Evolutionary conservation across 53 echinoderm and acorn worm species (phyloP).

Genomic region (Paelopatides confundens): DNA sequence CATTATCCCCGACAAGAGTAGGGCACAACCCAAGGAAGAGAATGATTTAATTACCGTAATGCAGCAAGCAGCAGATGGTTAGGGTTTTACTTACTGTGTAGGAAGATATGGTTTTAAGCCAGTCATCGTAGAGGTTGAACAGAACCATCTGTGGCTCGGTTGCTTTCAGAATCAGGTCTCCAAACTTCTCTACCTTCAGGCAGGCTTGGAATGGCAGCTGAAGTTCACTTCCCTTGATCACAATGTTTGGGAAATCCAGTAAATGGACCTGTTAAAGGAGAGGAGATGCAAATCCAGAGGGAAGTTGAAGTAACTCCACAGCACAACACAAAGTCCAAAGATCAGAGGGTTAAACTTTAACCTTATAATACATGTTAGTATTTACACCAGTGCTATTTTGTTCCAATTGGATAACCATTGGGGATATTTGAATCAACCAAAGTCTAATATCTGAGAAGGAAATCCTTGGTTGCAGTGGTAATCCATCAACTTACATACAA

Average conservation of each 20-base stretch:
- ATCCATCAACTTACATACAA: no score
- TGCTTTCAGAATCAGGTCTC: constrained; percentile 97
- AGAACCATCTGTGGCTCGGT: constrained; percentile 99
- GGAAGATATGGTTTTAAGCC: constrained; percentile 99
- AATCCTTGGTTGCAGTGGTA: no score
- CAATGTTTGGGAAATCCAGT: constrained; percentile 99
- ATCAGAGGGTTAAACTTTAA: background rate
- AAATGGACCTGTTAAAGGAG: constrained; percentile 80
- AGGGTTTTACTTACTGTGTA: constrained; percentile 82
- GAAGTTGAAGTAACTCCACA: no score
- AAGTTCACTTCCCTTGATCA: constrained; percentile 98
- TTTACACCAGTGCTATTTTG: background rate
- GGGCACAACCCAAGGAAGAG: background rate
- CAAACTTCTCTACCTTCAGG: constrained; percentile 99
- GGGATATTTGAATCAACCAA: no score
- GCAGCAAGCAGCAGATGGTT: no score
- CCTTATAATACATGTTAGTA: background rate
- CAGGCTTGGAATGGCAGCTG: constrained; percentile 99
- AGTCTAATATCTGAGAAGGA: no score
- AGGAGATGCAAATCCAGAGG: background rate
- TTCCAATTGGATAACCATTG: no score
- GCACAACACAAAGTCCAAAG: no score
- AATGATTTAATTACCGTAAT: no score
- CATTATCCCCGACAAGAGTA: background rate
- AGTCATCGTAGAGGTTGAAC: constrained; percentile 98